Evolutionary conservation across 2,113 vertebrate genomes (phyloP), one percentile per base, ranked within the genome.

Genomic region (Saguinus midas): DNA sequence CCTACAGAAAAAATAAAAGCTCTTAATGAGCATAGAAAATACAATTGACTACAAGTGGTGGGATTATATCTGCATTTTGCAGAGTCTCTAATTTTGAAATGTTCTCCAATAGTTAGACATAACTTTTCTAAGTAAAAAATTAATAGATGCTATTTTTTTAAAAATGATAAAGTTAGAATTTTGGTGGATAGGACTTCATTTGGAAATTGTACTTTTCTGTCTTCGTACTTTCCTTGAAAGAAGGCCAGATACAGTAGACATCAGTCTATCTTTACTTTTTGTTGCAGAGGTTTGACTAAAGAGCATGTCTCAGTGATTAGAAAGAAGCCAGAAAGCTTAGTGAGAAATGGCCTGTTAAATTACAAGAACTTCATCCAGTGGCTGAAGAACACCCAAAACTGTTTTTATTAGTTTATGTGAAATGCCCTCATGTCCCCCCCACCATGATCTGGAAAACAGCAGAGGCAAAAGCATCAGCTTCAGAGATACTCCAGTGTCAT

Each of bases 111-210:
- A 58, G 32, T 58, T 68, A 91, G 8, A 84, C 32, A 23, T 37
- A 68, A 84, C 27, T 89, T 85, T 93, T 80, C 45, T 52, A 72
- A 87, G 79, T 90, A 52, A 96, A 96, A 79, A 64, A 57, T 72
- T 23, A 91, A 81, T 45, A 29, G 48, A 37, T 72, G 32, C 6
- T 84, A 13, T 81, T 87, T 78, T 78, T 50, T 83, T 70, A 16
- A 94, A 85, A 50, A 27, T 20, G 29, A 70, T 37, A 40, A 35
- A 64, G 29, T 80, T 92, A 45, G 13, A 64, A 64, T 93, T 80
- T 88, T 52, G 73, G 73, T 79, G 61, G 35, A 4, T 79, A 80
- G 52, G 45, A 17, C 52, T 79, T 12, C 68, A 79, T 58, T 87
- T 90, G 23, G n/a, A 90, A 91, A 75, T 86, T 86, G 78, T 82